Conservation (phyloP, 2,113 vertebrate genomes). For the Trogon melanurus region DNA sequence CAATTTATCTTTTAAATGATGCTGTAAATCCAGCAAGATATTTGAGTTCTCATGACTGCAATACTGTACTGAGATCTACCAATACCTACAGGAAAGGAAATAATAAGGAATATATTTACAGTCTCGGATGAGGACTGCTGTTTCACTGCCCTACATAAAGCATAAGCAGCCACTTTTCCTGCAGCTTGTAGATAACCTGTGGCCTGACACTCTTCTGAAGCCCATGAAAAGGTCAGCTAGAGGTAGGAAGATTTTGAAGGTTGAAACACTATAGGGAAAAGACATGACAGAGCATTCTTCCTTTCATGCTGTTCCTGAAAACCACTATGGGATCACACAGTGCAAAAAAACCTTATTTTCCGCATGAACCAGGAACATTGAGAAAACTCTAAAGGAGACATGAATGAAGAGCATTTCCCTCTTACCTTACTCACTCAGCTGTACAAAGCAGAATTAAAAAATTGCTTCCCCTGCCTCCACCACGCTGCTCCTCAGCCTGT, state of each 20-base stretch:
- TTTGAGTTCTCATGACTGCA: fast-evolving
- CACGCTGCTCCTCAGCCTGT: not conserved
- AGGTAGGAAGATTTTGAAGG: not conserved
- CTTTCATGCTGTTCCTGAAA: not conserved
- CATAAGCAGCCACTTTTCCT: not conserved
- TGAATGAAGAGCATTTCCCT: not conserved
- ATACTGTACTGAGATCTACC: not conserved
- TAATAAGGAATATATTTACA: not conserved
- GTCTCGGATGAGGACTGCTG: not conserved
- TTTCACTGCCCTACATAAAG: not conserved
- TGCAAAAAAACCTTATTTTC: not conserved
- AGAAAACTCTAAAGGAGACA: not conserved
- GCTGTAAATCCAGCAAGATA: not conserved
- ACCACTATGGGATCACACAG: not conserved
- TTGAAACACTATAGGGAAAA: not conserved
- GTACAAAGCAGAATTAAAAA: not conserved
- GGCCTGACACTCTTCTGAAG: not conserved
- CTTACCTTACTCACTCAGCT: not conserved
- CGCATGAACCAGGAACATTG: not conserved
- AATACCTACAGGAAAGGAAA: not conserved
- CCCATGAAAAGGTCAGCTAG: not conserved
- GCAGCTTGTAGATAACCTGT: not conserved
- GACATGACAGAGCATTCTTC: not conserved
- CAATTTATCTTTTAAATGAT: not conserved
- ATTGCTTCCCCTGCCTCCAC: not conserved